phyloP scores from a whole-genome alignment of 1,140 invertebrate species.

The Phocides pigmalion region DNA sequence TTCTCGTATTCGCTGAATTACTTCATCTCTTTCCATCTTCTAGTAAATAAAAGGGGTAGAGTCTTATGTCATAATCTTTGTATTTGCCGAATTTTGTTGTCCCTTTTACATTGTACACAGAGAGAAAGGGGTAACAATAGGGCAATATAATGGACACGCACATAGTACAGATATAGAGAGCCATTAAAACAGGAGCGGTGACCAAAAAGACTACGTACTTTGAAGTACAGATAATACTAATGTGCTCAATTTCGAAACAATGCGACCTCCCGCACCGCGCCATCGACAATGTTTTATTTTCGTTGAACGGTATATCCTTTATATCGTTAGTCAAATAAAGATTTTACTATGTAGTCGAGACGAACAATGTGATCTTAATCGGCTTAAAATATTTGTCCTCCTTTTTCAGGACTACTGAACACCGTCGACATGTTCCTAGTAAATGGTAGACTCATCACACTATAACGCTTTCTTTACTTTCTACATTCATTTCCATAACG shows the following conservation, averaged over 20 bases:
- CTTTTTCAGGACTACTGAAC: background rate
- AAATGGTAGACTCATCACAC: background rate
- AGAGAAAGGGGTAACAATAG: background rate
- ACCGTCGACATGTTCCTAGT: background rate
- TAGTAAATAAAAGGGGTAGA: background rate
- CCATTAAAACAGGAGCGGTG: background rate
- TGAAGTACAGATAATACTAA: slow-evolving; percentile 1
- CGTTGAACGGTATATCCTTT: background rate
- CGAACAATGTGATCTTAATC: background rate
- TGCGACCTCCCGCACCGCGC: slow-evolving; percentile 1
- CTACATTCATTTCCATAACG: too few species aligned
- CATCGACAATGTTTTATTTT: background rate
- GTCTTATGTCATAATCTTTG: background rate
- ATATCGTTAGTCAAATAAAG: background rate
- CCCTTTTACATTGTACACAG: background rate
- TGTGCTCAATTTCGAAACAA: slow-evolving; percentile 1
- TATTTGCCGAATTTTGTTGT: background rate
- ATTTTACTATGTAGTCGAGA: background rate
- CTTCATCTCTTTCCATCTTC: background rate
- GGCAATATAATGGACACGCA: background rate
- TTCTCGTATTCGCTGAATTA: background rate
- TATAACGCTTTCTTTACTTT: too few species aligned
- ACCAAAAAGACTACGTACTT: background rate
- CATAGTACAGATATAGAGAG: background rate
- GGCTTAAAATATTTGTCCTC: background rate